Conservation (phyloP, 2,797 vertebrate species). For the Oreochromis grahami region DNA sequence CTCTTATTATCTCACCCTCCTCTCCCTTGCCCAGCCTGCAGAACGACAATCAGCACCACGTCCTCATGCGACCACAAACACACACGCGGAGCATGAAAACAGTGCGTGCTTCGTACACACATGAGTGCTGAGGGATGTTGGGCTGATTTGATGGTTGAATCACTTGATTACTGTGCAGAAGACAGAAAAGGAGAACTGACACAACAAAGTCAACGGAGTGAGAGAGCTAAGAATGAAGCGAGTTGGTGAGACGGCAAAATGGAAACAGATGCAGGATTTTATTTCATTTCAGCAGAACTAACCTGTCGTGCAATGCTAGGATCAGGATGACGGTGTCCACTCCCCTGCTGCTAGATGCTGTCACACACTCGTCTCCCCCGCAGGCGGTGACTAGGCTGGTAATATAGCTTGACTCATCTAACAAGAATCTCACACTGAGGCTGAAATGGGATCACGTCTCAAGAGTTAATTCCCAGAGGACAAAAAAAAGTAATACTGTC, state of each 20-base stretch:
- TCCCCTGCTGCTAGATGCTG: conserved; percentile 50
- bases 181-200: conserved; percentile 19
- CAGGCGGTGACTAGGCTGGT: conserved; percentile 44
- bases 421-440: conserved; percentile 45
- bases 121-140: not conserved
- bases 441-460: conserved; percentile 37
- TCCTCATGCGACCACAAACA: not conserved
- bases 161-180: conserved; percentile 38
- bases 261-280: conserved; percentile 50
- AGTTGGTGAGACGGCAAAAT: not conserved
- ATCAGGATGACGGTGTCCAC: conserved; percentile 54
- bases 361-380: conserved; percentile 45
- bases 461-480: conserved; percentile 31
- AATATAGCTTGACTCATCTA: conserved; percentile 56
- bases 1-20: conserved; percentile 16
- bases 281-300: conserved; percentile 44
- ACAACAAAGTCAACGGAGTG: conserved; percentile 1
- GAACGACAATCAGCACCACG: conserved; percentile 22
- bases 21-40: not conserved
- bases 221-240: not conserved
- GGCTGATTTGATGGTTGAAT: conserved; percentile 53
- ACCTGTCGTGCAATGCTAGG: conserved; percentile 49
- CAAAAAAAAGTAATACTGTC: not conserved
- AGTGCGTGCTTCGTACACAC: not conserved
- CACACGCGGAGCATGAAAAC: not conserved